Evolutionary conservation across 2,888 invertebrate genomes (phyloP).

Genomic region (Anoncus sp.): DNA sequence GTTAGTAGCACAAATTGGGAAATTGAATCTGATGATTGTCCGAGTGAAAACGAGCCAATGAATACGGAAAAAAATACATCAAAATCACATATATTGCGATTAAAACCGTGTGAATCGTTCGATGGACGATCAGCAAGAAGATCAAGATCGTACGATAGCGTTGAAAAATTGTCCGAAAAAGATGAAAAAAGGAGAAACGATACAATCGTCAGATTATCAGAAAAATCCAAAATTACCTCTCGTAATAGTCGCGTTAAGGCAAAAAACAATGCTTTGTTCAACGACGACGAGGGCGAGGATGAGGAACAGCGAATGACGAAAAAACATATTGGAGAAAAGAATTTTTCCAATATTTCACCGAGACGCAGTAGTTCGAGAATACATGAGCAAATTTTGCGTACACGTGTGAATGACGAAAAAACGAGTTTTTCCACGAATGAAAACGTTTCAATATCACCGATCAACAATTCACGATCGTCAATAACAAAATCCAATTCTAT

Average conservation of each 20-base stretch:
- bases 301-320: not conserved
- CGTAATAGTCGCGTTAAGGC: not conserved
- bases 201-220: no score
- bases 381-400: conserved; percentile 26
- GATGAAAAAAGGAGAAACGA: not conserved
- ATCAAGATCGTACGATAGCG: no score
- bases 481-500: not conserved
- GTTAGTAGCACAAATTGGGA: conserved; percentile 40
- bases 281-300: not conserved
- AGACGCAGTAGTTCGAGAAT: conserved; percentile 29
- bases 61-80: not conserved
- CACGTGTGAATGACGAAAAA: not conserved
- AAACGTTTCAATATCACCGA: conserved; percentile 2
- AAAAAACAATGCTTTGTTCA: conserved; percentile 3
- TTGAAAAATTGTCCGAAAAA: not conserved
- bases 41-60: not conserved
- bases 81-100: conserved; percentile 39
- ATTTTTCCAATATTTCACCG: not conserved
- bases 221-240: not conserved
- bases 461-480: not conserved
- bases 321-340: not conserved
- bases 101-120: conserved; percentile 7
- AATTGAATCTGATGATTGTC: conserved; percentile 46
- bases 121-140: conserved; percentile 3
- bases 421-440: not conserved